Evolutionary conservation across 2,797 vertebrate species (phyloP), one percentile per base, ranked within the genome.

Genomic region (Peromyscus eremicus): DNA sequence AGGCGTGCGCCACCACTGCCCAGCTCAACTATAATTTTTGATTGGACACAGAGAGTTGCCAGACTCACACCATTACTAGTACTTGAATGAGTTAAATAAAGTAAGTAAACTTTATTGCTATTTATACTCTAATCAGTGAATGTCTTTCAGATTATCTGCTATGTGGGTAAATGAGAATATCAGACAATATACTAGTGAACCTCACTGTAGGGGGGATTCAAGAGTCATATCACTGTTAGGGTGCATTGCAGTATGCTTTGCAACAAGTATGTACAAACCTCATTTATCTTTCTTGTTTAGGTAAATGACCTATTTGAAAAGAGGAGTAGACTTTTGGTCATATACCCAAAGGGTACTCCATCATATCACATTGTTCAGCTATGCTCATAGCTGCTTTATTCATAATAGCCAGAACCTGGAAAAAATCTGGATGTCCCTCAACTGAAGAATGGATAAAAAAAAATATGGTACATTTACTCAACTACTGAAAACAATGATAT

Each of bases 141-240:
- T 71, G 0, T 23, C 23, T 91, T 94, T 91, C 11, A 83, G 32
- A n/a, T 49, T 81, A 71, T 71, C 62, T 96, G 40, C 43, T 84
- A 11, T 60, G 17, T 85, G 64, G 10, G 6, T 27, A 19, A 60
- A 73, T 60, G 37, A 68, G 49, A 94, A 88, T 90, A n/a, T 40
- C 19, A 17, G 43, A 23, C 14, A 29, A 2, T 43, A 19, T 60
- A 17, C 17, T 84, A 81, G 10, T 55, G 66, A 77, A 13, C 37
- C 10, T 64, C 2, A 32, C n/a, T 71, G 0, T 1, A 75, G 6
- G 21, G 57, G 57, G 19, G n/a, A 16, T 27, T 2, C 1, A 0
- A 13, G 25, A 49, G 19, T 7, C 29, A 1, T 13, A 25, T 71
- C 2, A 19, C 5, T 2, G 21, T 16, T 17, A 66, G 37, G 2